phyloP scores from a whole-genome alignment of 92 coral and sea anemone species.

The Ricordea florida region DNA sequence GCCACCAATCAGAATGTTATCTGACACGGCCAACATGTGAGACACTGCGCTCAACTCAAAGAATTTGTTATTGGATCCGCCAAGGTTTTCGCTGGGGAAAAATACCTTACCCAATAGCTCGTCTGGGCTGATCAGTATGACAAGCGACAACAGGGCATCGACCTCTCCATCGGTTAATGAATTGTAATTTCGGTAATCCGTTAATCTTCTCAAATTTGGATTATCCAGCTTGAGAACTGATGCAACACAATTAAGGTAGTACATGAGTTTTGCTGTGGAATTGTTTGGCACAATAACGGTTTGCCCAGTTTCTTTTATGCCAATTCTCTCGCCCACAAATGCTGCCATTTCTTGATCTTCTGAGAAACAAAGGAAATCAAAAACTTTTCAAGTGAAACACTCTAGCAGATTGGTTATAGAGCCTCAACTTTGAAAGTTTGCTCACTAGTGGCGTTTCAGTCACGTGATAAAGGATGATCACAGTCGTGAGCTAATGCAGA shows the following conservation, averaged over 20 bases:
- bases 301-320: too few relatives aligned
- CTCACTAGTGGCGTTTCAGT: too few relatives aligned
- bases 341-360: too few relatives aligned
- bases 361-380: too few relatives aligned
- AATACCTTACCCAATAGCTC: conserved; percentile 11
- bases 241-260: neutral
- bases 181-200: conserved; percentile 5
- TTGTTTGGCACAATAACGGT: too few relatives aligned
- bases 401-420: too few relatives aligned
- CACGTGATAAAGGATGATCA: too few relatives aligned
- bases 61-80: neutral
- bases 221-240: neutral
- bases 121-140: conserved; percentile 10
- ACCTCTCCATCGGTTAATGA: neutral
- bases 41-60: conserved; percentile 10
- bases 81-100: conserved; percentile 2
- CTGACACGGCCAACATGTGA: conserved; percentile 15
- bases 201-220: neutral
- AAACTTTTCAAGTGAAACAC: too few relatives aligned
- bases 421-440: too few relatives aligned
- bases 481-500: too few relatives aligned
- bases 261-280: neutral
- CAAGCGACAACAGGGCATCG: neutral
- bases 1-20: conserved; percentile 18
- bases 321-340: too few relatives aligned